phyloP scores from a whole-genome alignment of 2,113 vertebrate species.

The Xyrauchen texanus region DNA sequence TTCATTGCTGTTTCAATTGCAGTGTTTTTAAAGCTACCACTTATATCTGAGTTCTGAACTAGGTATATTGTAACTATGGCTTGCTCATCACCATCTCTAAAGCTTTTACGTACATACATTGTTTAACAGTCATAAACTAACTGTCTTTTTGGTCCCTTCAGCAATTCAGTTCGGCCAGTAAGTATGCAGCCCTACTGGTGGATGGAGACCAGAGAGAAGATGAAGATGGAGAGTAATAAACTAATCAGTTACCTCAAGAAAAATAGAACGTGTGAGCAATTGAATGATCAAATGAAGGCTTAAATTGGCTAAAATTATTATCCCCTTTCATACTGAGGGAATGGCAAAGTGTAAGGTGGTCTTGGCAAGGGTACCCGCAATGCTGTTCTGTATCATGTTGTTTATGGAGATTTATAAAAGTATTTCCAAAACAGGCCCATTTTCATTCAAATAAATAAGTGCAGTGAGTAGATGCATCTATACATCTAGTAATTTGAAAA shows the following conservation, averaged over 20 bases:
- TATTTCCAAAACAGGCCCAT: conserved; percentile 44
- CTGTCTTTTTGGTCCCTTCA: conserved; percentile 49
- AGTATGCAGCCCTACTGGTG: conserved; percentile 87
- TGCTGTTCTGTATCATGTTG: conserved; percentile 33
- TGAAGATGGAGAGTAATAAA: conserved; percentile 59
- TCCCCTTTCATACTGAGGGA: neutral
- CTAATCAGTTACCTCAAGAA: neutral
- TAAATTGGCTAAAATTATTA: neutral
- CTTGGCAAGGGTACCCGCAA: conserved; percentile 1
- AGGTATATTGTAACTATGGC: no score
- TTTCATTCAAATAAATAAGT: conserved; percentile 50
- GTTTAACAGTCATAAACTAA: no score
- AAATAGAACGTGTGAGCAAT: neutral
- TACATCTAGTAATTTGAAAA: conserved; percentile 39
- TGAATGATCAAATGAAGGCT: conserved; percentile 28
- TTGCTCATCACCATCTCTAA: no score
- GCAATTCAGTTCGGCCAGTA: conserved; percentile 91
- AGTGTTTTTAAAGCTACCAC: no score
- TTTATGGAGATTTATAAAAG: conserved; percentile 41
- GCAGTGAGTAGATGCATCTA: conserved; percentile 29
- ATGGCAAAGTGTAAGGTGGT: neutral
- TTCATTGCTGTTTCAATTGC: no score
- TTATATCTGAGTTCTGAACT: no score
- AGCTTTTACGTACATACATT: no score
- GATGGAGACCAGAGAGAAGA: conserved; percentile 85